Base-by-base conservation (phyloP, 2,888 invertebrate genomes). In the Scaptomyza caliginosa region DNA sequence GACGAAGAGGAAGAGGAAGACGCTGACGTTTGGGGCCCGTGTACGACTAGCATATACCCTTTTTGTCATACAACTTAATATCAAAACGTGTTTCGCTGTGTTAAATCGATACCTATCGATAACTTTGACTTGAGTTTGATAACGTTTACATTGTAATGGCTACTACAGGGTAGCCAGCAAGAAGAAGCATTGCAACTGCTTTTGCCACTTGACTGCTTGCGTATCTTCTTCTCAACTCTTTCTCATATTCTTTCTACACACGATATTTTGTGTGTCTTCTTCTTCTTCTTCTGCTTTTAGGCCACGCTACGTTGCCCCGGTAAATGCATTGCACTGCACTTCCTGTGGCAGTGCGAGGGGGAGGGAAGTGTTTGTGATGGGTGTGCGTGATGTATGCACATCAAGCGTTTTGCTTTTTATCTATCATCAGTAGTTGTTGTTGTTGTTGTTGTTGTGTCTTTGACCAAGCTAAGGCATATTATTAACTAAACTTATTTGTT, bases 331-430 rank as follows among this genome's bases (percentile, higher is more conserved):
- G 82, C 85, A 72, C 68, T 86, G 87, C 75, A 81, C 82, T 84
- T 81, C 81, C 81, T 81, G 81, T 81, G 59, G 40, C 10, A 10
- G 38, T 19, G 6, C 0, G 17, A 10, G 36, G 19, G 21, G 1
- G 5, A 5, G 40, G 32, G 23, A 13, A 7, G 13, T 6, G n/a
- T n/a, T n/a, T n/a, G n/a, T n/a, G n/a, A 5, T 11, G 4, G 60
- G 21, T 17, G 60, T 60, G 71, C 76, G 67, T 74, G 83, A 80
- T 72, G 81, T 65, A 59, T 66, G 81, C 65, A 84, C 88, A 84
- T 88, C 84, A 84, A 87, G 86, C 88, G 84, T 84, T 88, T 84
- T 70, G 86, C 68, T 75, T 88, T 88, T 69, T 88, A 88, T 84
- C 83, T 88, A 83, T 83, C 86, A 80, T 70, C 86, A 62, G 57